A percentile compares a stretch with the other conserved stretches of the same genome.
Conservation (phyloP, 2,888 invertebrate genomes). For the Philopedon plagiatum region DNA sequence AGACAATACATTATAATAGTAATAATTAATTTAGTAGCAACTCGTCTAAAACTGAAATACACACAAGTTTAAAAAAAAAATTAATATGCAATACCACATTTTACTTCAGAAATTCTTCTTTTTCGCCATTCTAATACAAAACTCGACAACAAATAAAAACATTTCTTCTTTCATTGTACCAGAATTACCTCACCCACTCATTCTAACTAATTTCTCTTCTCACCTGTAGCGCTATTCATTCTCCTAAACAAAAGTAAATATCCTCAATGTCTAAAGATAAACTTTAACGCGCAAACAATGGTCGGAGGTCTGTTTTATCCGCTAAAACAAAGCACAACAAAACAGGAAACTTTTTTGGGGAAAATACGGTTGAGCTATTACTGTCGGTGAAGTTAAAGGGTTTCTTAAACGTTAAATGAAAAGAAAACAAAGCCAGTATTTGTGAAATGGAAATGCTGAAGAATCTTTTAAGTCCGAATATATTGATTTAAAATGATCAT, state of each 20-base stretch:
- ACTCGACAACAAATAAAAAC: not conserved
- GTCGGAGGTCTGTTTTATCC: not conserved
- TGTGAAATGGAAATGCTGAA: not conserved
- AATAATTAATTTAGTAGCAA: too few species aligned
- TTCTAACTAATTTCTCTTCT: not conserved
- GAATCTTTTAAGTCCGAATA: not conserved
- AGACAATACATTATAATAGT: too few species aligned
- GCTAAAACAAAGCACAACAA: conserved; percentile 13
- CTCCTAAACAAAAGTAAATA: conserved; percentile 5
- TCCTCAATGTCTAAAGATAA: not conserved
- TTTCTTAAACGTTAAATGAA: not conserved
- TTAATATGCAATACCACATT: too few species aligned
- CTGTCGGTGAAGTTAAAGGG: not conserved
- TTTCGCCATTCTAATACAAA: not conserved
- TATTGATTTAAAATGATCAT: not conserved
- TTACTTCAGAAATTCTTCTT: too few species aligned
- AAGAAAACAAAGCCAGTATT: not conserved
- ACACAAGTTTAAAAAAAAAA: too few species aligned
- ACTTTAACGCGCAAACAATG: not conserved
- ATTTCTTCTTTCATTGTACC: conserved; percentile 16
- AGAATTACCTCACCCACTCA: not conserved
- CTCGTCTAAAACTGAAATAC: too few species aligned
- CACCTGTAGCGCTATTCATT: conserved; percentile 33
- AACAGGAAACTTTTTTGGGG: not conserved
- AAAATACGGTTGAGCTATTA: not conserved